phyloP scores from a whole-genome alignment of 2,113 vertebrate species.

The Laticauda colubrina region DNA sequence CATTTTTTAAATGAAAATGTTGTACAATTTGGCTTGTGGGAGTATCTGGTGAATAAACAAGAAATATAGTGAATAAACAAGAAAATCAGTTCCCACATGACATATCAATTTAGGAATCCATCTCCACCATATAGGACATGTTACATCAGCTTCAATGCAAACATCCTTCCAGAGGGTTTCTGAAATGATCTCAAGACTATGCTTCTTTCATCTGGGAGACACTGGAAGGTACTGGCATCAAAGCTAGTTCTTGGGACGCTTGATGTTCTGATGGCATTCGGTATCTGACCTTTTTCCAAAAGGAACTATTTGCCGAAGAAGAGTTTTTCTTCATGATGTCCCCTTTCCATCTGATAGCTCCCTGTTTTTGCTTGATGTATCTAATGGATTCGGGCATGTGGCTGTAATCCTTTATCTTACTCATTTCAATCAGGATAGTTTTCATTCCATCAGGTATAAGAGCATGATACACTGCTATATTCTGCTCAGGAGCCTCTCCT shows the following conservation, averaged over 20 bases:
- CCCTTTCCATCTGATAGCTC: slow-evolving; percentile 80
- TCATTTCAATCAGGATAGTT: slow-evolving; percentile 87
- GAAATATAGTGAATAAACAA: not conserved
- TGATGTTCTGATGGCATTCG: slow-evolving; percentile 77
- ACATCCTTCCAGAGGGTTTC: not conserved
- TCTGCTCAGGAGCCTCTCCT: slow-evolving; percentile 74
- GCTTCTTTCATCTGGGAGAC: slow-evolving; percentile 3
- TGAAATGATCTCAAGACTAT: not conserved
- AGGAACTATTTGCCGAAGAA: slow-evolving; percentile 70
- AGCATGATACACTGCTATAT: slow-evolving; percentile 78
- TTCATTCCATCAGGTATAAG: slow-evolving; percentile 80
- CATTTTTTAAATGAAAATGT: not conserved
- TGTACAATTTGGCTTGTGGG: not conserved
- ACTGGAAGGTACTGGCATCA: slow-evolving; percentile 4
- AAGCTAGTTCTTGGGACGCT: slow-evolving; percentile 8
- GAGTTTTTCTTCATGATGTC: slow-evolving; percentile 51
- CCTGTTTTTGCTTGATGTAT: slow-evolving; percentile 84
- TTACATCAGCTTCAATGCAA: not conserved
- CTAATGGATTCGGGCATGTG: slow-evolving; percentile 84
- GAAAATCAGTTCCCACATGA: not conserved
- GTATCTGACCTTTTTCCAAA: slow-evolving; percentile 90
- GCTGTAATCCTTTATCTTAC: slow-evolving; percentile 78
- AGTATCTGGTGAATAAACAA: not conserved
- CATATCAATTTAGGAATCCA: not conserved
- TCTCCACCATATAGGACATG: not conserved